Conservation (phyloP, 2,888 invertebrate genomes). For the Dasysyrphus tricinctus region DNA sequence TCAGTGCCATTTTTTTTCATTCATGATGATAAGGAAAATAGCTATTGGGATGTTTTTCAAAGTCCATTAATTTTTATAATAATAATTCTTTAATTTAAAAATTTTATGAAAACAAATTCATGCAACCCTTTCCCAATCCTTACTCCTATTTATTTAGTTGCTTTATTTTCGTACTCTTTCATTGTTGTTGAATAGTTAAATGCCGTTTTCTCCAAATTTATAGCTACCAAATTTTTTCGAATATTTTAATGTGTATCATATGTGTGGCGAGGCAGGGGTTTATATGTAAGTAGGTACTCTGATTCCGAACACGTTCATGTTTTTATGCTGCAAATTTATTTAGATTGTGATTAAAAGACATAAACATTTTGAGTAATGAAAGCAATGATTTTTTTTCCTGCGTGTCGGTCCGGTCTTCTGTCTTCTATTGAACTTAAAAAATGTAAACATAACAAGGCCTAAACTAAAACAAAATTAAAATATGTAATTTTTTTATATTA, state of each 20-base stretch:
- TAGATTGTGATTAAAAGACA: not conserved
- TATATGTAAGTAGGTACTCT: too few species aligned
- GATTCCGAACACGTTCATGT: constrained; percentile 11
- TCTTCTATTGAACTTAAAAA: not conserved
- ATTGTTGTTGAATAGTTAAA: not conserved
- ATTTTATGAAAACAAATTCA: not conserved
- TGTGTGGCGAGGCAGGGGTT: not conserved
- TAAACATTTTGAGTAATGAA: not conserved
- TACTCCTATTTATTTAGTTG: not conserved
- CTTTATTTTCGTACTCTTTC: not conserved
- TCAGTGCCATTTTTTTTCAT: too few species aligned
- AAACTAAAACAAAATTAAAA: too few species aligned
- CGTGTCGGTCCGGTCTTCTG: too few species aligned
- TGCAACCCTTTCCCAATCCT: not conserved
- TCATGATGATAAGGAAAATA: too few species aligned
- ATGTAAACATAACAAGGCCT: too few species aligned
- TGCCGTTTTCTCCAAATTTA: constrained; percentile 11
- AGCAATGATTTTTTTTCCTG: not conserved
- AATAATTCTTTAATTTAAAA: too few species aligned
- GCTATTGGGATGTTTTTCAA: too few species aligned
- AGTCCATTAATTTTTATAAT: too few species aligned
- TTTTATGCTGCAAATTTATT: not conserved
- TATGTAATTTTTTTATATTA: too few species aligned
- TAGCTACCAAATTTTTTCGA: not conserved
- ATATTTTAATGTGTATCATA: constrained; percentile 3